phyloP scores from a whole-genome alignment of 2,888 invertebrate species.

The Leucozona laternaria region DNA sequence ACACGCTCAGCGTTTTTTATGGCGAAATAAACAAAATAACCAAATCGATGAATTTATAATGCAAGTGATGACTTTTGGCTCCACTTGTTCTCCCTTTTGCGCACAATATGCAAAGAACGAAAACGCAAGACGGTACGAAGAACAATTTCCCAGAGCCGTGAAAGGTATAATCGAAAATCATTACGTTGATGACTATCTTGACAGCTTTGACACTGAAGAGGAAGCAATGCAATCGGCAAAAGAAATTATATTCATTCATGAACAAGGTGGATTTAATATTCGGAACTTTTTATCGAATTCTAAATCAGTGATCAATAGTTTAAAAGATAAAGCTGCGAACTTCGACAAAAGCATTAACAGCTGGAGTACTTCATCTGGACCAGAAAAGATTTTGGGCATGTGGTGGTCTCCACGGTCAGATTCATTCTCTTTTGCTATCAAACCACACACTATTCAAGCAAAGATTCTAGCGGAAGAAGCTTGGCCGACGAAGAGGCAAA shows the following conservation, averaged over 20 bases:
- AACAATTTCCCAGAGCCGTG: conserved; percentile 65
- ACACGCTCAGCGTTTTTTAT: conserved; percentile 76
- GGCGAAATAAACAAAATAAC: conserved; percentile 53
- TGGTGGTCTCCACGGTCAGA: conserved; percentile 45
- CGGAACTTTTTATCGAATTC: conserved; percentile 76
- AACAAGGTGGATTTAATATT: conserved; percentile 41
- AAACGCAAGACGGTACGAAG: too few species aligned
- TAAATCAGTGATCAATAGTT: not conserved
- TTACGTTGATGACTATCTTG: conserved; percentile 77
- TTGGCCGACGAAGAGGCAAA: conserved; percentile 10
- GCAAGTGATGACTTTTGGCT: conserved; percentile 62
- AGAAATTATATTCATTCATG: conserved; percentile 14
- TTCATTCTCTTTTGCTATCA: conserved; percentile 61
- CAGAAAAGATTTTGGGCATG: not conserved
- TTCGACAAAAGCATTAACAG: not conserved
- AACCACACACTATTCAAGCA: not conserved
- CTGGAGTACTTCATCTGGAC: not conserved
- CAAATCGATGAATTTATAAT: conserved; percentile 56
- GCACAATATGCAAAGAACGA: conserved; percentile 70
- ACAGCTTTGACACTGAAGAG: conserved; percentile 70
- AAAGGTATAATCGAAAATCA: conserved; percentile 48
- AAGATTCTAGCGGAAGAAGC: not conserved
- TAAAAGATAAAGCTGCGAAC: not conserved
- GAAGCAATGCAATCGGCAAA: conserved; percentile 40
- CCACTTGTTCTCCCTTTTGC: not conserved